A percentile compares a stretch with the other conserved stretches of the same genome.
Evolutionary conservation across 1,140 invertebrate species (phyloP).

Genomic region (Procambarus clarkii): DNA sequence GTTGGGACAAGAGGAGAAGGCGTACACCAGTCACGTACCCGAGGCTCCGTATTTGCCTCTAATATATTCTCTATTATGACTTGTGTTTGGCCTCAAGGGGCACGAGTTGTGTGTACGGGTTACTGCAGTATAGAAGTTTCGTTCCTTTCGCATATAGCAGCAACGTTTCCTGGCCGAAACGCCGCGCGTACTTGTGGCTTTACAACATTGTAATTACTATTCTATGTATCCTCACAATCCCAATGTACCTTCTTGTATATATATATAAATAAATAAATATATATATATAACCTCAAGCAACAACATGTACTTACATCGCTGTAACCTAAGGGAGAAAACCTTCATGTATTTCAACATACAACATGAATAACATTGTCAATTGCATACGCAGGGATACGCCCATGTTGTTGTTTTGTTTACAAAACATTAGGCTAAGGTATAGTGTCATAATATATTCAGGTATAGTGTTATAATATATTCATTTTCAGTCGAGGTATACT

Average conservation of each 20-base stretch:
- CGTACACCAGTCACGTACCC: slow-evolving; percentile 2
- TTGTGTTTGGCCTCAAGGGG: not conserved
- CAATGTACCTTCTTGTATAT: not conserved
- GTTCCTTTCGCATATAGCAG: not conserved
- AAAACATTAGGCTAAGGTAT: too few species aligned
- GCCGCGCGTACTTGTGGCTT: not conserved
- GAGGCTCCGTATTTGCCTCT: slow-evolving; percentile 6
- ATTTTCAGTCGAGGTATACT: not conserved
- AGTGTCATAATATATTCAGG: too few species aligned
- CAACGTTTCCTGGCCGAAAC: not conserved
- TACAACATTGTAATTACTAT: not conserved
- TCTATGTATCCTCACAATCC: not conserved
- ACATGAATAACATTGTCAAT: too few species aligned
- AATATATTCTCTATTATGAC: not conserved
- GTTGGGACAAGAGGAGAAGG: not conserved
- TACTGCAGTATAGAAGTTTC: too few species aligned
- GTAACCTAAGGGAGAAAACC: too few species aligned
- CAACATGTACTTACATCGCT: too few species aligned
- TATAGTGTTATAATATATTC: not conserved
- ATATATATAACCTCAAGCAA: too few species aligned
- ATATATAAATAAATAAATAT: slow-evolving; percentile 32
- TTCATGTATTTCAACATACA: too few species aligned
- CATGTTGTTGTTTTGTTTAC: too few species aligned
- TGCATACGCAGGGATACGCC: too few species aligned
- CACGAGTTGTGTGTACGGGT: not conserved